Evolutionary conservation across 2,113 vertebrate species (phyloP), one percentile per base, ranked within the genome.

Genomic region (Xenotilapia longispinis): DNA sequence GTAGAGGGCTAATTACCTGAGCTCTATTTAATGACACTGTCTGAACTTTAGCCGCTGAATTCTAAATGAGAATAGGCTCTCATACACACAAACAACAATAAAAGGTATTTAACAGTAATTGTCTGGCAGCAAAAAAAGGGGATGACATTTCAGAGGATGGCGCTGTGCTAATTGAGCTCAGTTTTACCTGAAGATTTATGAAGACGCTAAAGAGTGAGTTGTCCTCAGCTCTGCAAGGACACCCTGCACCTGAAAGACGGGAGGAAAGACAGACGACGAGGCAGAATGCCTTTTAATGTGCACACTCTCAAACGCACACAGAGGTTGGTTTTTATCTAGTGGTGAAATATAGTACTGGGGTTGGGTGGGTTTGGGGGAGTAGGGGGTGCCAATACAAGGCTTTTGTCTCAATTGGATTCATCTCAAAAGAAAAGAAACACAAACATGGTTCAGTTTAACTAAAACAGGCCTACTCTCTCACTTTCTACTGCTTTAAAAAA

Each of bases 31-130:
- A 92, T 78, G 87, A 92, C 81, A 21, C 83, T 0, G 79, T 54
- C 82, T 85, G 83, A 91, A 86, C 75, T 83, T 92, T 78, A 84
- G 53, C 79, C 40, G 80, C 89, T 84, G 78, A 91, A 84, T 57
- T 28, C 84, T 79, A 68, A 90, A 83, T 65, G 89, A 83, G 85
- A 82, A 86, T 19, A 31, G 82, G 78, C 82, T 88, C 84, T 38
- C n/a, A 4, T 36, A 8, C 58, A 79, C 88, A 82, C 89, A 92
- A 91, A 91, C 84, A 88, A 89, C 92, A 84, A 91, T 86, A 63
- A 87, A 88, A 90, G 73, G 82, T 90, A 90, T 90, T 90, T 90
- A 89, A 90, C 81, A 79, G 79, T 93, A 87, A 94, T 89, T 89
- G 89, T 92, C 87, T 86, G 84, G 80, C 90, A 42, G 80, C 86